These are phyloP conservation scores for Turritopsis dohrnii DNA, from an alignment of 30 jellyfish, hydroid and myxozoan genomes.

Conservation along the genomic window DNA sequence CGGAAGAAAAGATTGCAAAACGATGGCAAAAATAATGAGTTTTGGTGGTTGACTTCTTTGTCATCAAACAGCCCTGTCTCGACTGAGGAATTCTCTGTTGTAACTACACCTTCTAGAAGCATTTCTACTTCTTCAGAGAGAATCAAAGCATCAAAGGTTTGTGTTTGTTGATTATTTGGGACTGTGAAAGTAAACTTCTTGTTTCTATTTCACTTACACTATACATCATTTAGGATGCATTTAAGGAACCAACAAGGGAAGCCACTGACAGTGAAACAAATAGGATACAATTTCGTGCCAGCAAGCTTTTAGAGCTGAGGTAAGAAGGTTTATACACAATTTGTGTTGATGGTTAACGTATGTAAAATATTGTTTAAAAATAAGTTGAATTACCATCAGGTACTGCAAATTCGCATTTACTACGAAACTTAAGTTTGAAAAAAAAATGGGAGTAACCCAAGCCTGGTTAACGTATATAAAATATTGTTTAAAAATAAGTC, in stretches of 20 bases:
- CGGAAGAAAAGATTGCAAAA: neutral
- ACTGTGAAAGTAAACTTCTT: no score
- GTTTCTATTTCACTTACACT: no score
- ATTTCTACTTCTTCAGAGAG: neutral
- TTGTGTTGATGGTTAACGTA: no score
- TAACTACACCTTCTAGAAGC: neutral
- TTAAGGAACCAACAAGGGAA: neutral
- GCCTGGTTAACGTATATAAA: no score
- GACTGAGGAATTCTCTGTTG: neutral
- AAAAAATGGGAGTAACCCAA: no score
- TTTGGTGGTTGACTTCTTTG: neutral
- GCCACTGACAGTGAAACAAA: slow-evolving; percentile 5
- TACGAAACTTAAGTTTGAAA: no score
- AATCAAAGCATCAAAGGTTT: neutral
- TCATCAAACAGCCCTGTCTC: neutral
- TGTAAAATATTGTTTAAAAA: no score
- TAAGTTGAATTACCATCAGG: no score
- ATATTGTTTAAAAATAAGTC: no score
- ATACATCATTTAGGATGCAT: neutral
- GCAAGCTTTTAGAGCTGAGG: slow-evolving; percentile 3
- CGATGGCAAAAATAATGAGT: neutral
- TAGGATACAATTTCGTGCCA: slow-evolving; percentile 3
- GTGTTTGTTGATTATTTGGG: neutral
- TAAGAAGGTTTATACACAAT: neutral
- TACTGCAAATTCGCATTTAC: no score